Conservation (phyloP, 1,140 invertebrate species). For the Drosophila oshimai region DNA sequence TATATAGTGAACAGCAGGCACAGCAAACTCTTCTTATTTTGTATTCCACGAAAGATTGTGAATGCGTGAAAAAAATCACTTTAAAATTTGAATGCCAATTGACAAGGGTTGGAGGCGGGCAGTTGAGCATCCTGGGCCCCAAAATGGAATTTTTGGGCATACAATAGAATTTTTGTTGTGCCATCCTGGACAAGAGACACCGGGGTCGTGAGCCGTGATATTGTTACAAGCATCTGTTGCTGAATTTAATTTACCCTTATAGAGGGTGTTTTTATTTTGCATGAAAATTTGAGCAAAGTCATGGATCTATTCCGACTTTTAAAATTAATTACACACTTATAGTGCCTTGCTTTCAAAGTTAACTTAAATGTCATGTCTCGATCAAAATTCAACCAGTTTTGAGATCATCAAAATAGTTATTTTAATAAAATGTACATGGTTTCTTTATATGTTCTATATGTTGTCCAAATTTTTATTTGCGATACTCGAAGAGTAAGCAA, state of each 20-base stretch:
- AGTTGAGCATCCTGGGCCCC: not conserved
- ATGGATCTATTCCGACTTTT: no score
- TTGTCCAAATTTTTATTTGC: no score
- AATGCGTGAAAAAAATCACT: conserved; percentile 75
- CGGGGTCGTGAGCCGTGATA: conserved; percentile 44
- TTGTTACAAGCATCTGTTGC: conserved; percentile 66
- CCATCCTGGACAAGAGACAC: conserved; percentile 41
- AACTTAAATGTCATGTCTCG: no score
- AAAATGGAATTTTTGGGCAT: conserved; percentile 23
- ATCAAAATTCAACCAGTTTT: no score
- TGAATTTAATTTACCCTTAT: not conserved
- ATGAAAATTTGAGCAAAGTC: not conserved
- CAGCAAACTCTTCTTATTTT: conserved; percentile 48
- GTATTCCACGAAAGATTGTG: conserved; percentile 51
- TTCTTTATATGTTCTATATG: no score
- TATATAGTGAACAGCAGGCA: conserved; percentile 48
- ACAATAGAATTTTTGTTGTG: conserved; percentile 47
- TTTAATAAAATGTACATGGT: no score
- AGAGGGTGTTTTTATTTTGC: not conserved
- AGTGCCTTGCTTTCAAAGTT: no score
- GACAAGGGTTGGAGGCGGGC: not conserved
- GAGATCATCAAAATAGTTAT: no score
- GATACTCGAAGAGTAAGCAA: no score
- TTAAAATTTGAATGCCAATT: conserved; percentile 75
- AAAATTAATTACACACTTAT: no score